These are phyloP conservation scores for Abscondita cerata DNA, from an alignment of 2,888 invertebrate genomes.

Conservation along the genomic window DNA sequence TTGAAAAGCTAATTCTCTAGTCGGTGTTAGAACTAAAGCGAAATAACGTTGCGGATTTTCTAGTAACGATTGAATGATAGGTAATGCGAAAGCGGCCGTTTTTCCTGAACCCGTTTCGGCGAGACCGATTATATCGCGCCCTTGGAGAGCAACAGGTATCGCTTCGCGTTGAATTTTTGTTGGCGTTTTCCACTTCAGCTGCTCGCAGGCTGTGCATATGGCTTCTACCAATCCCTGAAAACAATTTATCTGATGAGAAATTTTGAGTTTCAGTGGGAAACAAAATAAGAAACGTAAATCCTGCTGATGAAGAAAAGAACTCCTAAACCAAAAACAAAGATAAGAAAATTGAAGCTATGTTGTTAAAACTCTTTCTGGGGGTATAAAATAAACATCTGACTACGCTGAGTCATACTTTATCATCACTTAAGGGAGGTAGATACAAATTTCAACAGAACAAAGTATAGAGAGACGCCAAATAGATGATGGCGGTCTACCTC, in stretches of 20 bases:
- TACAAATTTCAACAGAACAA: too few relatives aligned
- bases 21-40: slow-evolving; percentile 93
- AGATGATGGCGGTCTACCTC: too few relatives aligned
- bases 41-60: slow-evolving; percentile 94
- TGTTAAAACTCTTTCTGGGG: too few relatives aligned
- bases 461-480: too few relatives aligned
- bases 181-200: slow-evolving; percentile 93
- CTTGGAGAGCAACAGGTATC: slow-evolving; percentile 89
- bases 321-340: too few relatives aligned
- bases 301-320: too few relatives aligned
- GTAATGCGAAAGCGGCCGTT: slow-evolving; percentile 97
- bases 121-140: slow-evolving; percentile 71
- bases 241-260: neutral
- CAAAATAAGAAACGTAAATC: too few relatives aligned
- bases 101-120: slow-evolving; percentile 94
- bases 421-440: too few relatives aligned
- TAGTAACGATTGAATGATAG: slow-evolving; percentile 89
- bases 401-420: too few relatives aligned
- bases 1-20: slow-evolving; percentile 97
- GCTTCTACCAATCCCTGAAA: slow-evolving; percentile 87
- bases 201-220: slow-evolving; percentile 88
- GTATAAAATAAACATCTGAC: too few relatives aligned
- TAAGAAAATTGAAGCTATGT: too few relatives aligned
- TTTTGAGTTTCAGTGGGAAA: too few relatives aligned
- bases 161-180: slow-evolving; percentile 95